A percentile compares a stretch with the other conserved stretches of the same genome.
Evolutionary conservation across 2,113 vertebrate species (phyloP).

Genomic region (Triplophysa dalaica): DNA sequence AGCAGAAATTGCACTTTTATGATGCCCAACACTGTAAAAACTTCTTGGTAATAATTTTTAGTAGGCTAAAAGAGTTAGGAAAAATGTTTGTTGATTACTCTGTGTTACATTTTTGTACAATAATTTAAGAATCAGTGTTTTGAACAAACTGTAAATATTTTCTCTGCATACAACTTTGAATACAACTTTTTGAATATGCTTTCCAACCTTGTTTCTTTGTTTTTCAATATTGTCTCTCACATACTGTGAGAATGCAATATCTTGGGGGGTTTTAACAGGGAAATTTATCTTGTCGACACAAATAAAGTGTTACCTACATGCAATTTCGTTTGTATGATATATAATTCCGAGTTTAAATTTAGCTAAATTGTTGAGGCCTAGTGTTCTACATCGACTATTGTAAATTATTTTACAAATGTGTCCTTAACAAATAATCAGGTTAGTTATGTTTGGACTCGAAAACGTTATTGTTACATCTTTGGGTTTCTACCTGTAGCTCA

Average conservation of each 20-base stretch:
- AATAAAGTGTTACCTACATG: not conserved
- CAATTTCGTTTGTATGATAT: not conserved
- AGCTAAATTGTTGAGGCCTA: not conserved
- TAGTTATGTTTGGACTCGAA: not conserved
- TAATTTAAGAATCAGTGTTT: conserved; percentile 15
- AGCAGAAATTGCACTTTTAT: conserved; percentile 38
- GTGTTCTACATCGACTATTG: not conserved
- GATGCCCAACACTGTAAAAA: conserved; percentile 18
- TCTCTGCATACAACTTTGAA: not conserved
- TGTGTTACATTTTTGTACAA: conserved; percentile 53
- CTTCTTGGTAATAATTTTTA: conserved; percentile 1
- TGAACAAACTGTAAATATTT: conserved; percentile 49
- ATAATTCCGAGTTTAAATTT: not conserved
- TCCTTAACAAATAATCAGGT: too few species aligned
- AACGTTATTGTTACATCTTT: too few species aligned
- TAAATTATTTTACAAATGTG: too few species aligned
- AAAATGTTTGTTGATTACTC: conserved; percentile 34
- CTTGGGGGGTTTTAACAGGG: not conserved
- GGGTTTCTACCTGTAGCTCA: too few species aligned
- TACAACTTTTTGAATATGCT: conserved; percentile 3
- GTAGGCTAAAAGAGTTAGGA: not conserved
- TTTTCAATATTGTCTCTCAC: not conserved
- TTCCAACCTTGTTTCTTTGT: not conserved
- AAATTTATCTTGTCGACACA: conserved; percentile 1
- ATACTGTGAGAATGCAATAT: not conserved